Percentiles rank a stretch among this genome's conserved stretches.
Conservation (phyloP, 1,140 invertebrate genomes). For the Pinna nobilis region DNA sequence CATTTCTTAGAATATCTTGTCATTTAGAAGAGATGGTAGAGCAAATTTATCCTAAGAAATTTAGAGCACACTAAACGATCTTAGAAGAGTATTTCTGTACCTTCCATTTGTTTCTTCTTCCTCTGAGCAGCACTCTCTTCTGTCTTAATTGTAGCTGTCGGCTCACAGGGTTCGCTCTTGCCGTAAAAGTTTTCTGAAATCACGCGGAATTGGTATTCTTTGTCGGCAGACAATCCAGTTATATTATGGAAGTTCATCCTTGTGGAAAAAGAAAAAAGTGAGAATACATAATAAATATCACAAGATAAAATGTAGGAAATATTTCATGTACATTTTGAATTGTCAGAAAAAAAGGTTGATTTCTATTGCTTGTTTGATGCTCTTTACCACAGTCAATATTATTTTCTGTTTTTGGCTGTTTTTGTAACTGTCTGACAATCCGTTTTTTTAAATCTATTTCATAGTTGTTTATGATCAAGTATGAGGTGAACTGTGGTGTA, state of each 20-base stretch:
- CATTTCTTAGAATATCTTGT: no score
- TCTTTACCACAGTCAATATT: no score
- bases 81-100: conserved; percentile 34
- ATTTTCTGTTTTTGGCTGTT: no score
- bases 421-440: no score
- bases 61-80: not conserved
- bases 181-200: conserved; percentile 99
- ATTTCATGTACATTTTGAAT: no score
- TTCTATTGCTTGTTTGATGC: no score
- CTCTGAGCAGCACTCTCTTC: conserved; percentile 61
- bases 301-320: not conserved
- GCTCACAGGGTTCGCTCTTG: conserved; percentile 88
- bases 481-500: no score
- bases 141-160: conserved; percentile 63
- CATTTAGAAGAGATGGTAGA: no score
- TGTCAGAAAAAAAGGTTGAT: no score
- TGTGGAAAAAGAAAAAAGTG: conserved; percentile 72
- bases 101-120: conserved; percentile 63
- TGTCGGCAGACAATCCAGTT: conserved; percentile 77
- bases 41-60: not conserved
- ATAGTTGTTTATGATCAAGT: no score
- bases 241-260: conserved; percentile 74
- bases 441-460: no score
- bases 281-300: not conserved
- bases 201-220: conserved; percentile 97